Conservation (phyloP, 2,113 vertebrate species). For the Rhipidura dahli region DNA sequence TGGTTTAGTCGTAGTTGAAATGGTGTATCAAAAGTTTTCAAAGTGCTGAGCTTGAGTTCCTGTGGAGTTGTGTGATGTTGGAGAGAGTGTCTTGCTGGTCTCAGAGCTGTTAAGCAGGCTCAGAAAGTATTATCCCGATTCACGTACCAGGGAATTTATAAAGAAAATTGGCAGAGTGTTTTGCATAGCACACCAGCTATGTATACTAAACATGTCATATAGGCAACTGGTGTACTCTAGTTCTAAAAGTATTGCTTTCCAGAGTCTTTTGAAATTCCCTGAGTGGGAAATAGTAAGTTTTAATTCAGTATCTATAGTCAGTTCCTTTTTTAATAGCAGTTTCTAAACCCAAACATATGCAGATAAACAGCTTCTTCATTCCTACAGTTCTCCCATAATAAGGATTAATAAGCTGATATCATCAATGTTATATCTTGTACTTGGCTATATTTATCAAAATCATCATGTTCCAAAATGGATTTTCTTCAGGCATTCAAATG, state of each 20-base stretch:
- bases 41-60: neutral
- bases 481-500: slow-evolving; percentile 13
- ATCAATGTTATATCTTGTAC: slow-evolving; percentile 28
- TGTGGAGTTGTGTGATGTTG: neutral
- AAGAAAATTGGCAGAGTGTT: neutral
- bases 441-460: slow-evolving; percentile 38
- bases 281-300: neutral
- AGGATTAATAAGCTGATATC: slow-evolving; percentile 39
- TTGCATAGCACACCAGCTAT: neutral
- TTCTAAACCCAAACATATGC: neutral
- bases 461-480: neutral
- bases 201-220: neutral
- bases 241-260: slow-evolving; percentile 17
- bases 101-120: neutral
- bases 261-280: neutral
- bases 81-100: neutral
- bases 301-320: neutral
- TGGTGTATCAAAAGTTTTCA: neutral
- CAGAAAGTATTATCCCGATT: neutral
- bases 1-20: neutral
- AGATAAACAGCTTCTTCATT: slow-evolving; percentile 20
- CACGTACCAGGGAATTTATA: neutral
- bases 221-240: neutral
- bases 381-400: neutral
- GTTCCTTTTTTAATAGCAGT: neutral